Percentiles rank a stretch among this genome's conserved stretches.
Conservation (phyloP, 2,888 invertebrate species). For the Teinopalpus imperialis region DNA sequence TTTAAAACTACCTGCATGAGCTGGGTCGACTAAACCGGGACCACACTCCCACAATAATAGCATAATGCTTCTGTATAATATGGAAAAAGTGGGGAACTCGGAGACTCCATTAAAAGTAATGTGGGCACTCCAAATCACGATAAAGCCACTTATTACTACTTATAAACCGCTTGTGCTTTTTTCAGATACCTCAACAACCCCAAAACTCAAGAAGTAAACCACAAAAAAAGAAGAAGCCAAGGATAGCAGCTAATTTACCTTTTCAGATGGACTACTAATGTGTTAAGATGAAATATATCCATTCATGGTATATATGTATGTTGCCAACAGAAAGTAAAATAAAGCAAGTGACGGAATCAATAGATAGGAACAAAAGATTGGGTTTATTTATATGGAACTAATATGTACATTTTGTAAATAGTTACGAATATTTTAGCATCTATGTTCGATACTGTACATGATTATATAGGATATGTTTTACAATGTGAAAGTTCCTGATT, state of each 20-base stretch:
- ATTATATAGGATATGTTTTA: not conserved
- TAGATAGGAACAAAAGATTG: not conserved
- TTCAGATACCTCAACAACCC: slow-evolving; percentile 25
- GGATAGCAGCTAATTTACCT: slow-evolving; percentile 73
- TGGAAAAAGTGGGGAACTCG: too few species aligned
- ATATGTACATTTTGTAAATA: slow-evolving; percentile 25
- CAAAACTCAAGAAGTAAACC: slow-evolving; percentile 26
- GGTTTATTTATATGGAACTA: slow-evolving; percentile 10
- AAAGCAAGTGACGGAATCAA: too few species aligned
- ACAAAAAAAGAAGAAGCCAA: slow-evolving; percentile 61
- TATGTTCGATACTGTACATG: slow-evolving; percentile 4
- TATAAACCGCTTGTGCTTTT: too few species aligned
- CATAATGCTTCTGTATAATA: too few species aligned
- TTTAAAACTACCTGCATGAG: too few species aligned
- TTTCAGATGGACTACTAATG: slow-evolving; percentile 61
- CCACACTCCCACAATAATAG: too few species aligned
- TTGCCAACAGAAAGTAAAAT: too few species aligned
- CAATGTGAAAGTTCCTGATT: slow-evolving; percentile 4
- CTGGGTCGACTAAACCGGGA: too few species aligned
- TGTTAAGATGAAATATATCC: slow-evolving; percentile 13
- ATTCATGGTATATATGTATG: slow-evolving; percentile 29
- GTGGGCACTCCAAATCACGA: too few species aligned
- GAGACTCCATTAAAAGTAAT: too few species aligned
- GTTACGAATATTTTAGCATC: slow-evolving; percentile 3
- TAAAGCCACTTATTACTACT: too few species aligned